These are phyloP conservation scores for Charina bottae DNA, from an alignment of 2,113 vertebrate species.

Conservation along the genomic window DNA sequence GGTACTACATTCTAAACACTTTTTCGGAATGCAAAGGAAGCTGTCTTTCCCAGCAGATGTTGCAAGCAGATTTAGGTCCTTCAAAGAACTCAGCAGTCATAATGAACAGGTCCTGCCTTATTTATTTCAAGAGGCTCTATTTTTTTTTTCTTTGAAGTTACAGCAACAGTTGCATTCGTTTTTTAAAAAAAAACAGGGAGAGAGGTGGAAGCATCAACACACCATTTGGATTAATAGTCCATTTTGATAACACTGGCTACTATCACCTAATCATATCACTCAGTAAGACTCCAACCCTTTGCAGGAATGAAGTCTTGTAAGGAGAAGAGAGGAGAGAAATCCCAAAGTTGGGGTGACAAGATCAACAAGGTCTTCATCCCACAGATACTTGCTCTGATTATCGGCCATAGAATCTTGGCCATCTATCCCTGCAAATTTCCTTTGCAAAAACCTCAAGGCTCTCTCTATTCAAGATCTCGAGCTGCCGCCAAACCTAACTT, in stretches of 20 bases:
- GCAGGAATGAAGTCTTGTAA: background rate
- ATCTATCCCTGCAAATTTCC: background rate
- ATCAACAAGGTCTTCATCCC: background rate
- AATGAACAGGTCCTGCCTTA: no score
- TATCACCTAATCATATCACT: background rate
- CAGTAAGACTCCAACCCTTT: background rate
- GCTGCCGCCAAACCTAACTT: background rate
- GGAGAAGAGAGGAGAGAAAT: slow-evolving; percentile 50
- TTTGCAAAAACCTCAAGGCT: background rate
- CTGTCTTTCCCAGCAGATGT: no score
- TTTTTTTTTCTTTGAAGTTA: no score
- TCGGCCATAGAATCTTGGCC: background rate
- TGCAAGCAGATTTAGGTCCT: no score
- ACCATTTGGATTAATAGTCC: no score
- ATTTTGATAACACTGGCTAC: background rate
- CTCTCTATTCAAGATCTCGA: background rate
- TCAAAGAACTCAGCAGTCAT: no score
- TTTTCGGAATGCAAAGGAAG: no score
- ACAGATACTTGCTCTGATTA: background rate
- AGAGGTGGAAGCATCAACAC: background rate
- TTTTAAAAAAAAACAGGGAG: background rate
- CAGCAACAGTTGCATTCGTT: no score
- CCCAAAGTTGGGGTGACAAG: background rate
- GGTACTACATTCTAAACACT: no score
- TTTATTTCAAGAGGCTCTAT: no score